Evolutionary conservation across 2,113 vertebrate genomes (phyloP).

Genomic region (Macheiramphus alcinus): DNA sequence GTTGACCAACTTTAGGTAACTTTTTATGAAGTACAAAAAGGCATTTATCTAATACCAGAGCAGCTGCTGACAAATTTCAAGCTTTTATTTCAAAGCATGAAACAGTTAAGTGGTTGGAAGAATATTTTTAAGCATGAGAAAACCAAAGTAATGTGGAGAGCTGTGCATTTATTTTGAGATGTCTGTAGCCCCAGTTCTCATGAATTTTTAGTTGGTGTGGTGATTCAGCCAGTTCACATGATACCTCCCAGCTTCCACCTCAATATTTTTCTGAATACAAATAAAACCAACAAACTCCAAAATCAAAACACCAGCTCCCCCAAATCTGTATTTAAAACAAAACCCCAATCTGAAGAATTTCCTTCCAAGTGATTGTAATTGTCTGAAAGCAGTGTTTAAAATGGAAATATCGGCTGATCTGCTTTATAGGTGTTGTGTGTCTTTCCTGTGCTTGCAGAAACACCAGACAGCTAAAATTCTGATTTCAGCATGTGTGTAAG

Average conservation of each 20-base stretch:
- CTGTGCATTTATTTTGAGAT: slow-evolving; percentile 2
- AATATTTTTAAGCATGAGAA: slow-evolving; percentile 19
- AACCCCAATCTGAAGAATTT: not conserved
- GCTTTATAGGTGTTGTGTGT: not conserved
- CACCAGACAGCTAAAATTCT: not conserved
- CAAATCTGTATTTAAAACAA: not conserved
- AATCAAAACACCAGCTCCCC: not conserved
- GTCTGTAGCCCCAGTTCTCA: not conserved
- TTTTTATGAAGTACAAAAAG: slow-evolving; percentile 53
- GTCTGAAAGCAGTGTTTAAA: not conserved
- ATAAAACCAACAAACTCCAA: not conserved
- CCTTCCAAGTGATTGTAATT: not conserved
- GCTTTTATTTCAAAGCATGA: slow-evolving; percentile 46
- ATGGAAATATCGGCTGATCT: not conserved
- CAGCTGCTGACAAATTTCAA: slow-evolving; percentile 62
- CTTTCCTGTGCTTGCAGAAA: not conserved
- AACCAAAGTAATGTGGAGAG: not conserved
- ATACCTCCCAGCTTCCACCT: not conserved
- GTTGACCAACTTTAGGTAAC: slow-evolving; percentile 39
- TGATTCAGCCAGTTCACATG: not conserved
- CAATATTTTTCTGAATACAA: not conserved
- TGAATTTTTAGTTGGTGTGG: not conserved
- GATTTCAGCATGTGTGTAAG: not conserved
- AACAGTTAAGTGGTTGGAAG: slow-evolving; percentile 21
- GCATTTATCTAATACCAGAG: slow-evolving; percentile 35